Evolutionary conservation across 2,888 invertebrate species (phyloP), one percentile per base, ranked within the genome.

Genomic region (Drosophila kanekoi): DNA sequence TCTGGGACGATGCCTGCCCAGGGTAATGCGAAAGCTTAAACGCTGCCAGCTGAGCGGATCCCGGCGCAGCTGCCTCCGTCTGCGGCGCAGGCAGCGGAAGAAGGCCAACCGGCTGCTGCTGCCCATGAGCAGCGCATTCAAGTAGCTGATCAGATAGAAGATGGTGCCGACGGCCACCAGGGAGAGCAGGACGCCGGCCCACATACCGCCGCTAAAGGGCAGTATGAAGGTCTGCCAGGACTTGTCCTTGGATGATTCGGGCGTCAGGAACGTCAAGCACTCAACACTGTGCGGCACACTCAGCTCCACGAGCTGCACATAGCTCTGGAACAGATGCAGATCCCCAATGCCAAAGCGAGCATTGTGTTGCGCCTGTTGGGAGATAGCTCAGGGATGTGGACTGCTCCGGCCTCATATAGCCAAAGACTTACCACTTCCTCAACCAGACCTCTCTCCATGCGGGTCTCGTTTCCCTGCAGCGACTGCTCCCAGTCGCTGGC

Each of bases 141-240:
- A 44, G 32, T 80, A 91, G n/a, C 96, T 95, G 23, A 96, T 92
- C 1, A 93, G 92, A 85, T 95, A 94, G 87, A 96, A 96, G 52
- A 95, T 93, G 0, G 93, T 92, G 3, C 95, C 95, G 10, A 95
- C 95, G 33, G 95, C 90, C 9, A 96, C 88, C 8, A 97, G 91
- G 4, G 95, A 95, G 5, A 95, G 90, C 16, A 96, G 87, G 0
- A 97, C 95, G 0, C 95, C 94, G 1, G 95, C 92, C 97, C 97
- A 97, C 94, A 96, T 95, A 72, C 94, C 93, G 0, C 94, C 92
- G 74, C 96, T 96, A 87, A 97, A 97, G 1, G 97, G 97, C 76
- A 96, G 92, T 83, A 97, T 95, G 8, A 97, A 93, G 0, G 97
- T 96, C 91, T 95, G 96, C 97, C 97, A 97, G 1, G 97, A 96